Conservation (phyloP, 2,797 vertebrate genomes). For the Natrix natrix region DNA sequence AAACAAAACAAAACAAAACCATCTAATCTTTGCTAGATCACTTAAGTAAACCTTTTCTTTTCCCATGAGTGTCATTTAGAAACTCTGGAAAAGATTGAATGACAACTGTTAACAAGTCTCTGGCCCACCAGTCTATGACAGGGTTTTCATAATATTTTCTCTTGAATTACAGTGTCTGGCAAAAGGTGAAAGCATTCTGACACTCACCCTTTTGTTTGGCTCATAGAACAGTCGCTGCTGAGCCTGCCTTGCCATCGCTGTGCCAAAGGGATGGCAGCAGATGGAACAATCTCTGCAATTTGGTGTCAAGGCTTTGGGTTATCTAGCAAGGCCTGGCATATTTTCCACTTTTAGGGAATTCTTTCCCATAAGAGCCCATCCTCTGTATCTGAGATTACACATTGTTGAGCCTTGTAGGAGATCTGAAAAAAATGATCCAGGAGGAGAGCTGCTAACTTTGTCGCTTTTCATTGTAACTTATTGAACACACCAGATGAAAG, state of each 20-base stretch:
- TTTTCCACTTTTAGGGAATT: neutral
- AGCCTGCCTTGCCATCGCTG: slow-evolving; percentile 24
- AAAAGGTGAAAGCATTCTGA: slow-evolving; percentile 54
- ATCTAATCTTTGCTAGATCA: slow-evolving; percentile 16
- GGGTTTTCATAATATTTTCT: slow-evolving; percentile 53
- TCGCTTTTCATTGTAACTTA: neutral
- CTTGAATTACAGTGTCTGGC: slow-evolving; percentile 39
- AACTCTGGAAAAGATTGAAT: slow-evolving; percentile 37
- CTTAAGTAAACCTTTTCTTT: neutral
- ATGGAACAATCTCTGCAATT: slow-evolving; percentile 6
- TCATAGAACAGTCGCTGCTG: slow-evolving; percentile 44
- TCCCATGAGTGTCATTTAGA: slow-evolving; percentile 39
- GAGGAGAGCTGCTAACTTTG: too few species aligned
- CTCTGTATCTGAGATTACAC: neutral
- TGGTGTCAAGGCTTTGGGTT: neutral
- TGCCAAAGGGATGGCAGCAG: slow-evolving; percentile 16
- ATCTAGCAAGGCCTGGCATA: neutral
- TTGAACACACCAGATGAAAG: neutral
- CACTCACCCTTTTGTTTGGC: slow-evolving; percentile 40
- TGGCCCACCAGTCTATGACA: slow-evolving; percentile 43
- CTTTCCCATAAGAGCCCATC: neutral
- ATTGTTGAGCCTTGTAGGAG: neutral
- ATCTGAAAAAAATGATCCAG: neutral
- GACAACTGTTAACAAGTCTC: slow-evolving; percentile 42
- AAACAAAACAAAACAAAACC: neutral